Percentiles rank a stretch among this genome's conserved stretches.
Conservation (phyloP, 2,888 invertebrate species). For the Erebia palarica region DNA sequence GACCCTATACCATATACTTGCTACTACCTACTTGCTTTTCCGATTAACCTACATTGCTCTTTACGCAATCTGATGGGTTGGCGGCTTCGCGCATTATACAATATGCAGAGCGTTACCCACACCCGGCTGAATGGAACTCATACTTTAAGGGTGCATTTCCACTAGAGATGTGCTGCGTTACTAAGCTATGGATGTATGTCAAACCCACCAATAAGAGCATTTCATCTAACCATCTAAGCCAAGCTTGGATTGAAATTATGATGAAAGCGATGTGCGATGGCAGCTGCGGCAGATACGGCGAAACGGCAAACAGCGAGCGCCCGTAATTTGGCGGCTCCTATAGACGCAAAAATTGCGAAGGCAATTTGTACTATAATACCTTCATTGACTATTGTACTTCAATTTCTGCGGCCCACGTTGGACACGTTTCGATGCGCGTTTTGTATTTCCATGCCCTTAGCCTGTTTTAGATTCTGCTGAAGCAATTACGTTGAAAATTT, state of each 20-base stretch:
- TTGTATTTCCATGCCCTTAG: background rate
- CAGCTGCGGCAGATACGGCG: background rate
- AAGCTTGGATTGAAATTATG: background rate
- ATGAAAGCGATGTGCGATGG: background rate
- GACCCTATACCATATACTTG: too few species aligned
- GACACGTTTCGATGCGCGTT: background rate
- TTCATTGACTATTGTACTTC: too few species aligned
- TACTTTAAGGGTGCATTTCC: slow-evolving; percentile 14
- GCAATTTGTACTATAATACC: too few species aligned
- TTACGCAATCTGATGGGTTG: slow-evolving; percentile 34
- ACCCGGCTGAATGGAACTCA: slow-evolving; percentile 30
- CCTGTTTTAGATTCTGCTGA: slow-evolving; percentile 31
- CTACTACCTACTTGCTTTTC: slow-evolving; percentile 26
- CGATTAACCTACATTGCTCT: slow-evolving; percentile 38
- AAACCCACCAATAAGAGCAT: background rate
- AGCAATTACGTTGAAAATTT: slow-evolving; percentile 26
- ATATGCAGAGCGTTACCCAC: slow-evolving; percentile 33
- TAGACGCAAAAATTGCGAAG: too few species aligned
- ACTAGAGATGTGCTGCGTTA: too few species aligned
- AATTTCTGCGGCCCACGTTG: background rate
- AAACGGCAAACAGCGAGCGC: too few species aligned
- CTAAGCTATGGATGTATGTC: too few species aligned
- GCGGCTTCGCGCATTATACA: slow-evolving; percentile 27
- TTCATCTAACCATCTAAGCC: too few species aligned
- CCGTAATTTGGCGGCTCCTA: too few species aligned